Base-by-base conservation (phyloP, 2,888 invertebrate genomes). In the Belgica antarctica region DNA sequence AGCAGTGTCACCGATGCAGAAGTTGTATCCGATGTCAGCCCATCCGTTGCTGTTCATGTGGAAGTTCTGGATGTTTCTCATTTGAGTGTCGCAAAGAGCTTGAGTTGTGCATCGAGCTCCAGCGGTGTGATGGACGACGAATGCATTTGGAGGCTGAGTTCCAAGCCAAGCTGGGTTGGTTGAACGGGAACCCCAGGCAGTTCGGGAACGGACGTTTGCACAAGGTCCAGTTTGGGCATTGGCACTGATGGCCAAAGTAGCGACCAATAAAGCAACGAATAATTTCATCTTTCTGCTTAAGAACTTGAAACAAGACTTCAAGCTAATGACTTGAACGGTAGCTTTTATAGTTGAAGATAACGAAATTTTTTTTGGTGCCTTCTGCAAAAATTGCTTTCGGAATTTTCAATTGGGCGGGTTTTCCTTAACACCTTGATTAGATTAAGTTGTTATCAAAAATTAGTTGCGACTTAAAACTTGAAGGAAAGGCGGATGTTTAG, bases 61-160 rank as follows among this genome's bases (percentile, higher is more conserved):
- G 71, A 81, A 81, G 12, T 77, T 77, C 76, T 87, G 87, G 83
- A 87, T 86, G 59, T 78, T 77, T 66, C 80, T 77, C 85, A 87
- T 84, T 12, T 82, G 80, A 0, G 71, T 73, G n/a, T 77, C 76
- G 73, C 87, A 87, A 2, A 79, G 76, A 1, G 76, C 75, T 0
- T 77, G 76, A 0, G 79, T 80, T 72, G 79, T 76, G 76, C 87
- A 87, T 1, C 84, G 87, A 0, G 80, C 82, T 3, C 87, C 86
- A 75, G 85, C 87, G 0, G 87, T 87, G 77, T 89, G 89, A 75
- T 89, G 89, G 71, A 89, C 85, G 71, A 89, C 84, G 28, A 87
- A 87, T 75, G 83, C 87, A 0, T 86, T 83, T 0, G 86, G 87
- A 0, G 88, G 86, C 1, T 77, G 77, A 8, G 78, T 79, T 5